Evolutionary conservation across 2,888 invertebrate genomes (phyloP).

Genomic region (Pristionchus entomophagus): DNA sequence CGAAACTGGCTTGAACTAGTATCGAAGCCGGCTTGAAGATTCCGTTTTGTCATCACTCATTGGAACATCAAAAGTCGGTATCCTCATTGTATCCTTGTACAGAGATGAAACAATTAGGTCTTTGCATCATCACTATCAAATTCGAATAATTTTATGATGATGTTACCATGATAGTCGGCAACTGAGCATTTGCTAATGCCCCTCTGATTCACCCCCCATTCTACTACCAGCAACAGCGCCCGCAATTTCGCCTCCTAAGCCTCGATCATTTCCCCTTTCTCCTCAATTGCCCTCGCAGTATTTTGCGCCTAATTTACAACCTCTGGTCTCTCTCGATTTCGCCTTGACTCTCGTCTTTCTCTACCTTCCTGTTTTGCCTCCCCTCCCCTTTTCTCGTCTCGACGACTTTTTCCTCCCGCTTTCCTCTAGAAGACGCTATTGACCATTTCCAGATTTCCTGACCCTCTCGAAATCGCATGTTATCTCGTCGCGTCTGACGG

Average conservation of each 20-base stretch:
- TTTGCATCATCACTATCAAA: too few relatives aligned
- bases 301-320: background rate
- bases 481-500: background rate
- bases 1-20: too few relatives aligned
- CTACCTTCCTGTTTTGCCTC: background rate
- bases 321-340: background rate
- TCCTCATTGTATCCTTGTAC: too few relatives aligned
- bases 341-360: background rate
- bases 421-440: background rate
- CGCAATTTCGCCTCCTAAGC: slow-evolving; percentile 8
- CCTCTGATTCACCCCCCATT: too few relatives aligned
- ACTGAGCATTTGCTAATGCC: background rate
- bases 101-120: too few relatives aligned
- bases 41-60: too few relatives aligned
- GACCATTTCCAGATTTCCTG: slow-evolving; percentile 17
- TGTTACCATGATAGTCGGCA: too few relatives aligned
- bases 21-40: too few relatives aligned
- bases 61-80: too few relatives aligned
- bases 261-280: background rate
- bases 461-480: background rate
- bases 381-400: background rate
- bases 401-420: background rate
- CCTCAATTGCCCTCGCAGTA: background rate
- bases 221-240: too few relatives aligned
- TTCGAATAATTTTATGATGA: too few relatives aligned